phyloP scores from a whole-genome alignment of 2,888 invertebrate species.

The Agrenia bidenticulata region DNA sequence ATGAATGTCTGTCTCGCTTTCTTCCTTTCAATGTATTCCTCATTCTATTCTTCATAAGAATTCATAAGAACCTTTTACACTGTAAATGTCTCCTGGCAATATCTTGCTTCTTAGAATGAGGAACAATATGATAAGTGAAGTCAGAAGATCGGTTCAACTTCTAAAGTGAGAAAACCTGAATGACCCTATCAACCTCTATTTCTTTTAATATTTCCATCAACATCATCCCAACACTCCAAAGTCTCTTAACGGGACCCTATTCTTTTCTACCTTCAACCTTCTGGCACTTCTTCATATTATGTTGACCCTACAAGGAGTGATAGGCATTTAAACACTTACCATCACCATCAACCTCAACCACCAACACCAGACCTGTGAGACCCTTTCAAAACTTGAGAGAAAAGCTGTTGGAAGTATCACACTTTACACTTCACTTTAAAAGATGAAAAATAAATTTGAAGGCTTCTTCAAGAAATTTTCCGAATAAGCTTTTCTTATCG shows the following conservation, averaged over 20 bases:
- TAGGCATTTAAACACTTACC: slow-evolving; percentile 7
- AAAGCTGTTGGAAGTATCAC: too few relatives aligned
- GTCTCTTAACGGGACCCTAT: slow-evolving; percentile 3
- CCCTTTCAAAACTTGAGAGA: too few relatives aligned
- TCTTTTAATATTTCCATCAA: background rate
- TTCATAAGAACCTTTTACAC: slow-evolving; percentile 3
- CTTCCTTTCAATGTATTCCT: slow-evolving; percentile 12
- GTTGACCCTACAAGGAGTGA: slow-evolving; percentile 12
- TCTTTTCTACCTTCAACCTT: slow-evolving; percentile 5
- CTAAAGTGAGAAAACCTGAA: slow-evolving; percentile 22
- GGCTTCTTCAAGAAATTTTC: too few relatives aligned
- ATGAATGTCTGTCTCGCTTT: slow-evolving; percentile 32
- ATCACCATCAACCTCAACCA: too few relatives aligned
- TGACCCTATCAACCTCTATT: slow-evolving; percentile 26
- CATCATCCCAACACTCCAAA: slow-evolving; percentile 3
- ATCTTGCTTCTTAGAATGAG: background rate
- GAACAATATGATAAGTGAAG: slow-evolving; percentile 13
- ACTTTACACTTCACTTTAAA: too few relatives aligned
- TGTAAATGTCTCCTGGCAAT: background rate
- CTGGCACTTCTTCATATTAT: background rate
- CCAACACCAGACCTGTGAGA: too few relatives aligned
- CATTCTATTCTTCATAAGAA: background rate
- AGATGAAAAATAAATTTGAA: too few relatives aligned
- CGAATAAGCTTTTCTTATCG: background rate
- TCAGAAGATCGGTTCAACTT: background rate